Evolutionary conservation across 2,888 invertebrate genomes (phyloP).

Genomic region (Itoplectis maculator): DNA sequence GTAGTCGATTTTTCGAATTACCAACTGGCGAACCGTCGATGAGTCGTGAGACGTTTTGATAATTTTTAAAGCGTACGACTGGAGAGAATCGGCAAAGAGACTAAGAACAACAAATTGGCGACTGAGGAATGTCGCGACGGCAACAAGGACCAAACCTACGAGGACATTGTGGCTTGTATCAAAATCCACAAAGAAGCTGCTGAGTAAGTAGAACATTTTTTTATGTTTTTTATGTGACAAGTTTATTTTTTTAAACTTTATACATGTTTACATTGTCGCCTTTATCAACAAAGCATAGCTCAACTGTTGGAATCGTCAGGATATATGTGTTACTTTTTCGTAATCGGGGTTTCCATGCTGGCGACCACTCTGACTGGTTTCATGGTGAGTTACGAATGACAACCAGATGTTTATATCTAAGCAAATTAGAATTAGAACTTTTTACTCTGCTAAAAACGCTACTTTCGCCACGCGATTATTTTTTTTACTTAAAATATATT

Average conservation of each 20-base stretch:
- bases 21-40: no score
- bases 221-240: no score
- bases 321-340: slow-evolving; percentile 71
- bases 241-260: not conserved
- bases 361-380: slow-evolving; percentile 73
- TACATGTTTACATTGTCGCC: not conserved
- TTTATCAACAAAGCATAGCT: slow-evolving; percentile 65
- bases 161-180: slow-evolving; percentile 8
- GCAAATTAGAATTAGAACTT: not conserved
- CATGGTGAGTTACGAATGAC: slow-evolving; percentile 69
- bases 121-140: not conserved
- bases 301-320: slow-evolving; percentile 69
- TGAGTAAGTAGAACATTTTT: not conserved
- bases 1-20: not conserved
- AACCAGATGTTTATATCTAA: not conserved
- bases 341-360: slow-evolving; percentile 73
- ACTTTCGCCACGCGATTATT: no score
- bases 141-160: not conserved
- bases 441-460: no score
- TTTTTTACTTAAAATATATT: not conserved
- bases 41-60: not conserved
- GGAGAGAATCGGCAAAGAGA: not conserved
- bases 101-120: not conserved
- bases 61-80: not conserved
- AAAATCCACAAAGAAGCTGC: slow-evolving; percentile 23